Evolutionary conservation across 30 jellyfish, hydroid and myxozoan species (phyloP).

Genomic region (Chrysaora quinquecirrha): DNA sequence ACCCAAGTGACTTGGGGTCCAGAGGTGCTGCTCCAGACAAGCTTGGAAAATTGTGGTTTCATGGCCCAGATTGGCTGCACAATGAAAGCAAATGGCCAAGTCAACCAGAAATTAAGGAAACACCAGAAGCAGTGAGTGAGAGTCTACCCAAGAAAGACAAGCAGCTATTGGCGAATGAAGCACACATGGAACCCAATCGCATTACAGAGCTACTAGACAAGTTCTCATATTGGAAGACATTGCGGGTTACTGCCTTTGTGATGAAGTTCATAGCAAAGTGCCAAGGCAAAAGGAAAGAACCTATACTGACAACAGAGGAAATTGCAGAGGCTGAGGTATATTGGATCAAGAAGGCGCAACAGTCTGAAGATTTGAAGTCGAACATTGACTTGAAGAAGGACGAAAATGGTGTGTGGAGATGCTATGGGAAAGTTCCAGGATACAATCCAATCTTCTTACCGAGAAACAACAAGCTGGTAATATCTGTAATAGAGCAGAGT

Average conservation of each 20-base stretch:
- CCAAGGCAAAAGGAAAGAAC: neutral
- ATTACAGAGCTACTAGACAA: neutral
- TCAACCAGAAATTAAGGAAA: neutral
- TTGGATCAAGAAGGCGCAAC: slow-evolving; percentile 46
- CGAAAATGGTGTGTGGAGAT: slow-evolving; percentile 31
- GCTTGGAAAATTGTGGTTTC: neutral
- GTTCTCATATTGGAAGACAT: slow-evolving; percentile 6
- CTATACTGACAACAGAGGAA: slow-evolving; percentile 36
- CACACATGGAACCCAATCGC: neutral
- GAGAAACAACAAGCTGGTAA: slow-evolving; percentile 5
- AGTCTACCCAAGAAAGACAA: neutral
- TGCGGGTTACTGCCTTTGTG: slow-evolving; percentile 12
- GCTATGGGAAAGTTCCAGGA: slow-evolving; percentile 36
- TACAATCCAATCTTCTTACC: slow-evolving; percentile 56
- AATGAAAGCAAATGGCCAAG: slow-evolving; percentile 1
- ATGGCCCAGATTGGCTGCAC: neutral
- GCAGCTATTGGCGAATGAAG: slow-evolving; percentile 27
- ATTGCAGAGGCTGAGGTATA: slow-evolving; percentile 41
- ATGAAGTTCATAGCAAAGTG: slow-evolving; percentile 8
- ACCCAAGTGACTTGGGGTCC: slow-evolving; percentile 35
- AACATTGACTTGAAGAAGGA: slow-evolving; percentile 20
- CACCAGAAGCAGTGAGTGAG: slow-evolving; percentile 5
- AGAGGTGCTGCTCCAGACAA: neutral
- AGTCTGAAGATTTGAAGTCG: slow-evolving; percentile 3
- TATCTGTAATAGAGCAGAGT: slow-evolving; percentile 10